Conservation (phyloP, 1,140 invertebrate species). For the Heliconius himera region DNA sequence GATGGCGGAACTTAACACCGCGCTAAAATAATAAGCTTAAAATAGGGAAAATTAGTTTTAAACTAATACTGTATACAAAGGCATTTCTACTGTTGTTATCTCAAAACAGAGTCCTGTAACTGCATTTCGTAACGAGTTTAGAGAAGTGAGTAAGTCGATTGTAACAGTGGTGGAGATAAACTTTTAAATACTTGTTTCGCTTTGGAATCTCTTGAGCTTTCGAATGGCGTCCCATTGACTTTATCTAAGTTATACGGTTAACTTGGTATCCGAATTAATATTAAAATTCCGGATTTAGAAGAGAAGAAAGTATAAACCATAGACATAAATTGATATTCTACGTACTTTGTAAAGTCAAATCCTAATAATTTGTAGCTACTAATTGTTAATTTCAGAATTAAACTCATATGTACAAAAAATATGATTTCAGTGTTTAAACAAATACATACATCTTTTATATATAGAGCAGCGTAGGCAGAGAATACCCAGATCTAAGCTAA, state of each 20-base stretch:
- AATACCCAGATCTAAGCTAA: no score
- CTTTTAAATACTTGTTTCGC: constrained; percentile 1
- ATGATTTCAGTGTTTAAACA: no score
- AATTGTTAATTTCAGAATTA: no score
- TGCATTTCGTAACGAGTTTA: constrained; percentile 4
- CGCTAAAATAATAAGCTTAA: no score
- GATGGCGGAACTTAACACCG: no score
- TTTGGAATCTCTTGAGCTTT: background rate
- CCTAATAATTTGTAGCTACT: no score
- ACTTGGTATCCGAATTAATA: background rate
- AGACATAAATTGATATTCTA: no score
- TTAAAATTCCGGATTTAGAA: background rate
- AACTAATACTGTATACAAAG: background rate
- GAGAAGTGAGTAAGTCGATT: constrained; percentile 1
- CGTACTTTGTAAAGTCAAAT: no score
- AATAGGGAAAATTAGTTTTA: background rate
- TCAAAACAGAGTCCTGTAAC: background rate
- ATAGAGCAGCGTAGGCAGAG: no score
- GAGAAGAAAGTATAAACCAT: background rate
- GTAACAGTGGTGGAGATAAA: background rate
- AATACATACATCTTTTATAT: no score
- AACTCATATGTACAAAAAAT: no score
- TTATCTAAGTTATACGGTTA: background rate
- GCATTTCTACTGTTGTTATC: background rate
- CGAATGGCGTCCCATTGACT: background rate